These are phyloP conservation scores for Carettochelys insculpta DNA, from an alignment of 2,113 vertebrate genomes.

Conservation along the genomic window DNA sequence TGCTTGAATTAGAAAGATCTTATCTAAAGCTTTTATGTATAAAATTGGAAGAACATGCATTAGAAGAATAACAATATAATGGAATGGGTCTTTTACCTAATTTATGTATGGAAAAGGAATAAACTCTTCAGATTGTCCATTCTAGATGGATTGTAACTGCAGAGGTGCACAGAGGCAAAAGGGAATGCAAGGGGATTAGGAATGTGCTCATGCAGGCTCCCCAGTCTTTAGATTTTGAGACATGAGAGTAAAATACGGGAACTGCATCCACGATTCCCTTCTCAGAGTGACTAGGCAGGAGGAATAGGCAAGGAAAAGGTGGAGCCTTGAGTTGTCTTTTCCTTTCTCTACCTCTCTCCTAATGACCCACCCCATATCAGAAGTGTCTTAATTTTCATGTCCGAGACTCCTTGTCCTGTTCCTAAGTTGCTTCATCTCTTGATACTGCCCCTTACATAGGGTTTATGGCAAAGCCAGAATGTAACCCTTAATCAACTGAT, in stretches of 20 bases:
- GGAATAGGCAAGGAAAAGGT: neutral
- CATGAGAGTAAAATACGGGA: neutral
- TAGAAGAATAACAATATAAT: neutral
- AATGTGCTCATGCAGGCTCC: neutral
- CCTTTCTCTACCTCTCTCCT: neutral
- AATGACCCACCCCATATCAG: neutral
- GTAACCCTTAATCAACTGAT: neutral
- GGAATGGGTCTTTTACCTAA: neutral
- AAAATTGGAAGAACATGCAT: neutral
- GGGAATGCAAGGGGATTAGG: too few relatives aligned
- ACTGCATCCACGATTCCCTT: rapidly evolving
- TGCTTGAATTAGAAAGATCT: neutral
- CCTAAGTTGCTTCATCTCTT: neutral
- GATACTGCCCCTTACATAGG: neutral
- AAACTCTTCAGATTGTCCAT: neutral
- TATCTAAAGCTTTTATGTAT: neutral
- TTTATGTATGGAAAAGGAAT: neutral
- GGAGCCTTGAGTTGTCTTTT: rapidly evolving
- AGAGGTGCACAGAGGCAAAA: neutral
- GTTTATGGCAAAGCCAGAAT: neutral
- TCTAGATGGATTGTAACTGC: neutral
- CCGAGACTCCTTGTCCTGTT: too few relatives aligned
- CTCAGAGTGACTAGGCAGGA: neutral
- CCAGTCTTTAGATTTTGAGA: neutral
- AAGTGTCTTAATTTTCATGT: too few relatives aligned